phyloP scores from a whole-genome alignment of 2,888 invertebrate genomes.

The Machimus atricapillus region DNA sequence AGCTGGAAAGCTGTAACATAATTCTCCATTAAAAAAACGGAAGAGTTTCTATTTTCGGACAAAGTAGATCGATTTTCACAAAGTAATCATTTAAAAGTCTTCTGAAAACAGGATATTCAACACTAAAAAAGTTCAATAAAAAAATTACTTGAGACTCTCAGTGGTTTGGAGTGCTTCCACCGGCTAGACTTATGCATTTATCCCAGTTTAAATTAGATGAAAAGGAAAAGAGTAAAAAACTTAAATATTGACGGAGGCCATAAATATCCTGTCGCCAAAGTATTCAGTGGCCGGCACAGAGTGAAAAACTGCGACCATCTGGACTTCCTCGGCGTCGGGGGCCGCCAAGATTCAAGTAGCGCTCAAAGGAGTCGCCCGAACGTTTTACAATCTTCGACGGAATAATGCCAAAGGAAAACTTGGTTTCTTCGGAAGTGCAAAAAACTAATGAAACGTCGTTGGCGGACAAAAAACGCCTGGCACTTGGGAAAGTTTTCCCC shows the following conservation, averaged over 20 bases:
- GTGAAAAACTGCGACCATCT: background rate
- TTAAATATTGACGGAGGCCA: background rate
- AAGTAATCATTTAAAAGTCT: background rate
- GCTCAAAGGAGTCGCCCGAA: background rate
- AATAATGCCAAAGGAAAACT: background rate
- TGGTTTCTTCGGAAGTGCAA: background rate
- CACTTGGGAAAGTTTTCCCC: constrained; percentile 1
- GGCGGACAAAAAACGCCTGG: background rate
- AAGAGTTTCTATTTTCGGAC: background rate
- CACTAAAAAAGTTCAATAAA: background rate
- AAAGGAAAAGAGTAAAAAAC: background rate
- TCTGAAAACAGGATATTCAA: background rate
- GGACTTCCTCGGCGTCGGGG: background rate
- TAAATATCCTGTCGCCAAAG: background rate
- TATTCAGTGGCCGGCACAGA: background rate
- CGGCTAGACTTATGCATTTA: background rate
- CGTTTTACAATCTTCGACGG: background rate
- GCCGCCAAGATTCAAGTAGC: background rate
- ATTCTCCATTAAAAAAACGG: background rate
- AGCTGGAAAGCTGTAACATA: background rate
- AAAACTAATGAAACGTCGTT: constrained; percentile 1
- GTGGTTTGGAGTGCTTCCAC: background rate
- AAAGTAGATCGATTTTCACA: background rate
- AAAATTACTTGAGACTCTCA: background rate
- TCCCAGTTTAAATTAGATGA: background rate